Base-by-base conservation (phyloP, 1,140 invertebrate genomes). In the Brachionus angularis region DNA sequence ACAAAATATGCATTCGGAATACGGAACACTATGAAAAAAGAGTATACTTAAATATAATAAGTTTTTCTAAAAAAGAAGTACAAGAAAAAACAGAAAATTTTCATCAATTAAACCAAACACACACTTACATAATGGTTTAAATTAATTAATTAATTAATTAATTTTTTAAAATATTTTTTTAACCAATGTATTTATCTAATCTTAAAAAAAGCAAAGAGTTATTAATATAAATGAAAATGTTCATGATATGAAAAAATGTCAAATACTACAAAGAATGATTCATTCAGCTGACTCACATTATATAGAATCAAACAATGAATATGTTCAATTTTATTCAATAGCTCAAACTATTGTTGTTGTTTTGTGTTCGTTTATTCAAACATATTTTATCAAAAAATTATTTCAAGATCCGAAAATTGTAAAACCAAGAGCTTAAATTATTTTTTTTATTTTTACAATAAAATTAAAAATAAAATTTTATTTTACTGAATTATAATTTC, bases 211-310 rank as follows among this genome's bases (percentile, higher is more conserved):
- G n/a, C n/a, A 58, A 39, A 36, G 36, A 2, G 1, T 58, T 12
- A 39, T 36, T 3, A 10, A 5, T 3, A 58, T 58, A 39, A 58
- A 58, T 14, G 53, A 58, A 10, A 58, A 58, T 39, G 33, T 58
- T n/a, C 62, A 67, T n/a, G 46, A 39, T 1, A 47, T 67, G 42
- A 36, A 34, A 16, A 10, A 42, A 29, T 50, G 29, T 29, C 62
- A 50, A 67, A 47, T 67, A 58, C 21, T 58, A 23, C 53, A 58
- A 39, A 36, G 53, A 23, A 58, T 58, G 53, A 58, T 58, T 39
- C 53, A 58, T 58, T 58, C 53, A 36, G 33, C 33, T 2, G 53
- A 58, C 39, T 18, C 36, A 23, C 39, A 58, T 58, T 67, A 25
- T 23, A 47, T 67, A 10, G 62, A 67, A 36, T 21, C 42, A 12